Base-by-base conservation (phyloP, 2,888 invertebrate genomes). In the Cyaniris semiargus region DNA sequence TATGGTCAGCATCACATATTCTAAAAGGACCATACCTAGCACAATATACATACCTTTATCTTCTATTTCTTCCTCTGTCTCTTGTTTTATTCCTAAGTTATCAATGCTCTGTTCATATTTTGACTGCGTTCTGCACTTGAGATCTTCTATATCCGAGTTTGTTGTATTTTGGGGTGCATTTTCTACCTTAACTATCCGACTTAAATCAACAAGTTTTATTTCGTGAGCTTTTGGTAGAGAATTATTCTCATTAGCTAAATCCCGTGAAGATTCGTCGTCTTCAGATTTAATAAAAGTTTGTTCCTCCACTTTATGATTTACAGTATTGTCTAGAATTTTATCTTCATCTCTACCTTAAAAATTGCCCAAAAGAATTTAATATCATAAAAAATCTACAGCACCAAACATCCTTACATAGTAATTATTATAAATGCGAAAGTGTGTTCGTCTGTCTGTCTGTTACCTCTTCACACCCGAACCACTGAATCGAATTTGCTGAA, bases 111-210 rank as follows among this genome's bases (percentile, higher is more conserved):
- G 58, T 8, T 58, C 58, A 7, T n/a, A n/a, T n/a, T 18, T 5
- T 53, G 8, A 58, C 7, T 21, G 58, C 2, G 18, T 21, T 21
- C 58, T 58, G 21, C 21, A 7, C 58, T 58, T 21, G 7, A 58
- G 21, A 58, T 58, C 58, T 58, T n/a, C 58, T 58, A 3, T 58
- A 7, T 5, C 53, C 18, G 4, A 15, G 53, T 4, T 18, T 0
- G 53, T 53, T 53, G 53, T 53, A 53, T 58, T 58, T 58, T 58
- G 58, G 8, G 58, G 58, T n/a, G 58, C 58, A 58, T 58, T 27
- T 27, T 27, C 6, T 6, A 58, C 58, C 21, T 58, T 58, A n/a
- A 58, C 58, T 58, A 58, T 58, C n/a, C n/a, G 58, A n/a, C n/a
- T 58, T 58, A 58, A 1, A 7, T 21, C 3, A n/a, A 58, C 58